Evolutionary conservation across 2,888 invertebrate genomes (phyloP).

Genomic region (Bombyx huttoni): DNA sequence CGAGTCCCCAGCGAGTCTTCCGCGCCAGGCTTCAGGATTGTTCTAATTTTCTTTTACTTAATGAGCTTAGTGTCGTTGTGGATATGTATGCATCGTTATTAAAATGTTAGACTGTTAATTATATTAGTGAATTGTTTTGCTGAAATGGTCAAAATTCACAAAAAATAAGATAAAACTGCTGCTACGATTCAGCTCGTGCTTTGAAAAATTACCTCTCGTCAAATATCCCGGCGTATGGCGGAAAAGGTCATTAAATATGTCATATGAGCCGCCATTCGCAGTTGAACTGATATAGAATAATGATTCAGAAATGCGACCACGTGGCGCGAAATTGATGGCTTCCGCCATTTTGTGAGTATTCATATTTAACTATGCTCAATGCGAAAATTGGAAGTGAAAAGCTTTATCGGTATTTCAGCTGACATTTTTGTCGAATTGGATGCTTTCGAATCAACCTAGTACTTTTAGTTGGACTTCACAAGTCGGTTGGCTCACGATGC

Average conservation of each 20-base stretch:
- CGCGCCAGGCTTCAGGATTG: no score
- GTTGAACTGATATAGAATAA: neutral
- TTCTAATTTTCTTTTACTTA: no score
- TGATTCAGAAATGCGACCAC: neutral
- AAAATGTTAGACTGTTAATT: no score
- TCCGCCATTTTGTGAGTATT: neutral
- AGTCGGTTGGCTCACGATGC: no score
- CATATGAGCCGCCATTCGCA: neutral
- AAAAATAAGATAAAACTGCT: neutral
- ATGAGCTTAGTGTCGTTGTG: no score
- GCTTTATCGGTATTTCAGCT: neutral
- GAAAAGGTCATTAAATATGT: neutral
- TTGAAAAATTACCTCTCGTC: neutral
- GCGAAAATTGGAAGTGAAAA: no score
- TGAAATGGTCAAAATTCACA: no score
- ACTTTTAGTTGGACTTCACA: no score
- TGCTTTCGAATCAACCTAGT: no score
- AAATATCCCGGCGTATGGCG: neutral
- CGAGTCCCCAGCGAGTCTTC: no score
- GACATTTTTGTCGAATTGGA: neutral
- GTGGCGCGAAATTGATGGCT: neutral
- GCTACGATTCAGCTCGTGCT: neutral
- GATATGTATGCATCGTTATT: no score
- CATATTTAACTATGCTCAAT: neutral
- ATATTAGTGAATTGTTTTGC: no score